Conservation (phyloP, 2,113 vertebrate species). For the Podilymbus podiceps region DNA sequence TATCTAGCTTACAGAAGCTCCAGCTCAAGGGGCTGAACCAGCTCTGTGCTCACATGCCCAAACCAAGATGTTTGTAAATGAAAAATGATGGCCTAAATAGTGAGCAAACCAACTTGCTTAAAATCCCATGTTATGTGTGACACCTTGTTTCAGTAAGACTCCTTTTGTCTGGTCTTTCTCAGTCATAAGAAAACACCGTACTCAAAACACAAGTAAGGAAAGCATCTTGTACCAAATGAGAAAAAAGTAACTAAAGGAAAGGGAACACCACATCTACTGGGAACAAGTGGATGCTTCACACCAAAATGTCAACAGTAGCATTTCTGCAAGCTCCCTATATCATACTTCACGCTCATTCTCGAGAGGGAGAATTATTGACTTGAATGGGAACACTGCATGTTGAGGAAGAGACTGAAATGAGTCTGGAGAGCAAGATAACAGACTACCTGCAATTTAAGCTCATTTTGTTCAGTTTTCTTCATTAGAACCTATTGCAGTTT, state of each 20-base stretch:
- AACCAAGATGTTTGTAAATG: neutral
- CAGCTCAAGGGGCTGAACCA: neutral
- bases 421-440: neutral
- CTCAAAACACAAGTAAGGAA: neutral
- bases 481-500: neutral
- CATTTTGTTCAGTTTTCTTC: conserved; percentile 7
- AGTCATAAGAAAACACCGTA: neutral
- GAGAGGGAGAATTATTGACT: neutral
- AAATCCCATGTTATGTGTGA: neutral
- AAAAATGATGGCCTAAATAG: neutral
- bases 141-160: neutral
- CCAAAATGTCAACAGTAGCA: neutral
- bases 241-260: neutral
- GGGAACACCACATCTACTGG: neutral
- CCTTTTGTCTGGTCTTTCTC: neutral
- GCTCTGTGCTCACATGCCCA: neutral
- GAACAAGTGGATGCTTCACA: neutral
- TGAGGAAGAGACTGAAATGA: neutral
- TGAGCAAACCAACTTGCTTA: neutral
- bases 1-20: neutral
- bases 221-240: neutral
- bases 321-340: neutral
- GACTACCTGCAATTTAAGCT: neutral
- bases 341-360: neutral
- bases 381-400: neutral